phyloP scores from a whole-genome alignment of 2,113 vertebrate genomes.

The Eretmochelys imbricata region DNA sequence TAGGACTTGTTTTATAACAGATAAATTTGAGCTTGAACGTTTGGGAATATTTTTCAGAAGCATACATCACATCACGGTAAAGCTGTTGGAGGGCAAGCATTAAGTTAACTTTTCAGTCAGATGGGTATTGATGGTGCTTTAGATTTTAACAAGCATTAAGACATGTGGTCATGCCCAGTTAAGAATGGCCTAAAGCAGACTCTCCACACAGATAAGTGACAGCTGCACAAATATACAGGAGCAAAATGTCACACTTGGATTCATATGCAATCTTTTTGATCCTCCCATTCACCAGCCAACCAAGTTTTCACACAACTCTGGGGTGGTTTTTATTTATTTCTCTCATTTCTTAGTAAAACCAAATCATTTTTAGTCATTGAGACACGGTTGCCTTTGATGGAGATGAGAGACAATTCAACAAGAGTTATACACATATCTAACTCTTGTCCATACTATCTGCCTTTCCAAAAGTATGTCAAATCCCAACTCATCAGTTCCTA shows the following conservation, averaged over 20 bases:
- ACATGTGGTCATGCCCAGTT: not conserved
- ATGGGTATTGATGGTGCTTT: conserved; percentile 5
- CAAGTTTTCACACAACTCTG: conserved; percentile 27
- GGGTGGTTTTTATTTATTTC: conserved; percentile 44
- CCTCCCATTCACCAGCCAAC: conserved; percentile 17
- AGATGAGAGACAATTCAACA: not conserved
- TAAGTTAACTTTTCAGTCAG: not conserved
- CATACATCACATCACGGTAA: not conserved
- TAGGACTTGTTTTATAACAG: not conserved
- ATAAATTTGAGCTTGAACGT: not conserved
- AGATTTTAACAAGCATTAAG: not conserved
- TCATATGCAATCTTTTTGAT: conserved; percentile 40
- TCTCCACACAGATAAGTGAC: not conserved
- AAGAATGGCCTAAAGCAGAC: conserved; percentile 16
- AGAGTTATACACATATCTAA: not conserved
- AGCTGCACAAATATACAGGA: conserved; percentile 20
- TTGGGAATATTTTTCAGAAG: not conserved
- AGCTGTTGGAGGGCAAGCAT: not conserved
- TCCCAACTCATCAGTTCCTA: not conserved
- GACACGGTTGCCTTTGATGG: conserved; percentile 2
- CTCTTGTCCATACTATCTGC: not conserved
- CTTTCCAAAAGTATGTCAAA: not conserved
- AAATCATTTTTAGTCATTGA: conserved; percentile 10
- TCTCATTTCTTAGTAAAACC: conserved; percentile 38
- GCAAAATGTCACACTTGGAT: conserved; percentile 27